Evolutionary conservation across 2,888 invertebrate species (phyloP).

Genomic region (Hirtodrosophila duncani): DNA sequence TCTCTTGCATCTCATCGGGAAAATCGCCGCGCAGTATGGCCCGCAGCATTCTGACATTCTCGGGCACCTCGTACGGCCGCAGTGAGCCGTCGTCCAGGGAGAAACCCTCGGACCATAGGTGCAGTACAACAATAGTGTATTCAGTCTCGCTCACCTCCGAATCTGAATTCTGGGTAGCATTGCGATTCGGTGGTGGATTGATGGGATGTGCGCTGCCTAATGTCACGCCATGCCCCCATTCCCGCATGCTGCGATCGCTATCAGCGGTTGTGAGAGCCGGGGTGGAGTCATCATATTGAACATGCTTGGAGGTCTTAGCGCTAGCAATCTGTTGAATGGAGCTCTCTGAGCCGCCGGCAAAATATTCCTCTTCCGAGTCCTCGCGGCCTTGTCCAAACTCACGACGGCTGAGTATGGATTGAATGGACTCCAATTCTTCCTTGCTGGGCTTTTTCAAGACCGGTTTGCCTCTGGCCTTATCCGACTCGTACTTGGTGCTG

Average conservation of each 20-base stretch:
- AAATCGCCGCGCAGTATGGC: constrained; percentile 52
- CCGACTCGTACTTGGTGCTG: constrained; percentile 39
- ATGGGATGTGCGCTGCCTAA: constrained; percentile 58
- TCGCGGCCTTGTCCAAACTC: not conserved
- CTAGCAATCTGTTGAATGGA: constrained; percentile 3
- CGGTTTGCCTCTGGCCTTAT: constrained; percentile 1
- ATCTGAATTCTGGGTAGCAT: constrained; percentile 27
- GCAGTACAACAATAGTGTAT: constrained; percentile 37
- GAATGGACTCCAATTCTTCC: constrained; percentile 16
- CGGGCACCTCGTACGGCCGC: constrained; percentile 42
- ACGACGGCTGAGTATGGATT: constrained; percentile 18
- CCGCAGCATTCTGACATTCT: constrained; percentile 45
- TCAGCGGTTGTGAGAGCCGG: constrained; percentile 53
- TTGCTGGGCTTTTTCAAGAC: not conserved
- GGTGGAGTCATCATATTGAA: constrained; percentile 42
- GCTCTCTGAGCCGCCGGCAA: constrained; percentile 25
- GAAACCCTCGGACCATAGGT: constrained; percentile 59
- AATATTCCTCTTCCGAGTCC: constrained; percentile 11
- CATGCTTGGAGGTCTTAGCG: constrained; percentile 15
- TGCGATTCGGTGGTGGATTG: constrained; percentile 34
- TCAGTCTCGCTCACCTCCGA: constrained; percentile 30
- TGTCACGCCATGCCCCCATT: constrained; percentile 50
- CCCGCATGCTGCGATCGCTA: constrained; percentile 50
- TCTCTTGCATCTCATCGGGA: constrained; percentile 43
- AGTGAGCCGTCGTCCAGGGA: constrained; percentile 49